phyloP scores from a whole-genome alignment of 2,797 vertebrate genomes.

The Leuciscus waleckii region DNA sequence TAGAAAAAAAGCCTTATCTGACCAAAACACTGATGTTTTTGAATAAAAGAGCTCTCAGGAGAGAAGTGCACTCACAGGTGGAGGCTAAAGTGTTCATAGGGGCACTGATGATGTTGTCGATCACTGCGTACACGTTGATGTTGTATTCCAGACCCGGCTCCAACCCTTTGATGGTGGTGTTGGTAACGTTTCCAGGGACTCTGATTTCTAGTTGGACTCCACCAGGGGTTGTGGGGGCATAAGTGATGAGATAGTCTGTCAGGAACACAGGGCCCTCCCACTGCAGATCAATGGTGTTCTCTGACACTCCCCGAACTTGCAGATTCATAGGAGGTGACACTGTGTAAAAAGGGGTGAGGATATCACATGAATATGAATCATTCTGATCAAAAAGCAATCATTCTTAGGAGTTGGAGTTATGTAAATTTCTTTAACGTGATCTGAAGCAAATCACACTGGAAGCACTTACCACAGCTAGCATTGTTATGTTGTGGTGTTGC shows the following conservation, averaged over 20 bases:
- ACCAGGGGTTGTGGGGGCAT: conserved; percentile 82
- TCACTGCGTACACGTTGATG: conserved; percentile 90
- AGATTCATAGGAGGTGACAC: conserved; percentile 91
- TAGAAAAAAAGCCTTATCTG: not conserved
- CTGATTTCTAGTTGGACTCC: conserved; percentile 90
- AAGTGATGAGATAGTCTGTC: conserved; percentile 92
- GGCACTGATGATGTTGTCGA: conserved; percentile 87
- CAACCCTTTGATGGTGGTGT: conserved; percentile 85
- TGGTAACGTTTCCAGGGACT: conserved; percentile 88
- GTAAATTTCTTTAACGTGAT: not conserved
- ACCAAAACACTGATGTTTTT: conserved; percentile 19
- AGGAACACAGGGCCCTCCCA: conserved; percentile 89
- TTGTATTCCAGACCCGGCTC: conserved; percentile 93
- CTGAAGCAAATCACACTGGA: not conserved
- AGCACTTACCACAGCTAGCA: not conserved
- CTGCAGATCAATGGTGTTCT: conserved; percentile 87
- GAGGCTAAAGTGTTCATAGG: conserved; percentile 86
- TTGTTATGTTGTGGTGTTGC: not conserved
- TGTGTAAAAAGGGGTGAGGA: conserved; percentile 67
- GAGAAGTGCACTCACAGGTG: conserved; percentile 86
- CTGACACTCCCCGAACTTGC: conserved; percentile 84
- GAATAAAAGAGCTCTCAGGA: conserved; percentile 17
- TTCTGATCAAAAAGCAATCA: conserved; percentile 29
- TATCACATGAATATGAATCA: conserved; percentile 3
- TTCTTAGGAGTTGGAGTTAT: not conserved